Conservation (phyloP, 2,888 invertebrate species). For the Drosophila paramelanica region DNA sequence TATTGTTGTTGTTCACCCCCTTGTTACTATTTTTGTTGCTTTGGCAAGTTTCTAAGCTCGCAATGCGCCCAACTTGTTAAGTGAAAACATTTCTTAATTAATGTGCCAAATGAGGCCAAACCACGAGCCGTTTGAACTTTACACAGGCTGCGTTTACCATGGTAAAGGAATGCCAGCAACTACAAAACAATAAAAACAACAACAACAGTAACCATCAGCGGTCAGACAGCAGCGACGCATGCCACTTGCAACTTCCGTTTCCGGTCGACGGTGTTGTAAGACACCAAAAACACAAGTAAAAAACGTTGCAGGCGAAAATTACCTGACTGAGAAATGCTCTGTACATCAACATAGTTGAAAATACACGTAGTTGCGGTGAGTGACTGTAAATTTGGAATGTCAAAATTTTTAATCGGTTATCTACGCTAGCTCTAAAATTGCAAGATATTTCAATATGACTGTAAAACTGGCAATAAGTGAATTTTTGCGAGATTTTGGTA, state of each 20-base stretch:
- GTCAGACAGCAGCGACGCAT: conserved; percentile 65
- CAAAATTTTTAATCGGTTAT: no score
- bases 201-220: conserved; percentile 21
- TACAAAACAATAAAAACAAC: conserved; percentile 2
- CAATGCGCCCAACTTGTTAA: conserved; percentile 45
- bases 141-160: conserved; percentile 31
- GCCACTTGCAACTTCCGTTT: conserved; percentile 75
- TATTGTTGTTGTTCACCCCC: background rate
- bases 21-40: background rate
- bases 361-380: no score
- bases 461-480: no score
- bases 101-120: conserved; percentile 47
- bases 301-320: background rate
- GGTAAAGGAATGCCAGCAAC: conserved; percentile 9
- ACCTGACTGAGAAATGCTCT: background rate
- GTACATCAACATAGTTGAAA: no score
- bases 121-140: conserved; percentile 38
- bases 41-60: conserved; percentile 26
- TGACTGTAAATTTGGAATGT: no score
- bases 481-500: no score
- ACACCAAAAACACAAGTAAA: conserved; percentile 7
- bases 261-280: conserved; percentile 51
- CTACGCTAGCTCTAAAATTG: no score
- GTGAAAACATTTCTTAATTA: conserved; percentile 60
- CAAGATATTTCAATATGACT: no score